phyloP scores from a whole-genome alignment of 2,888 invertebrate species.

The Eurois occulta region DNA sequence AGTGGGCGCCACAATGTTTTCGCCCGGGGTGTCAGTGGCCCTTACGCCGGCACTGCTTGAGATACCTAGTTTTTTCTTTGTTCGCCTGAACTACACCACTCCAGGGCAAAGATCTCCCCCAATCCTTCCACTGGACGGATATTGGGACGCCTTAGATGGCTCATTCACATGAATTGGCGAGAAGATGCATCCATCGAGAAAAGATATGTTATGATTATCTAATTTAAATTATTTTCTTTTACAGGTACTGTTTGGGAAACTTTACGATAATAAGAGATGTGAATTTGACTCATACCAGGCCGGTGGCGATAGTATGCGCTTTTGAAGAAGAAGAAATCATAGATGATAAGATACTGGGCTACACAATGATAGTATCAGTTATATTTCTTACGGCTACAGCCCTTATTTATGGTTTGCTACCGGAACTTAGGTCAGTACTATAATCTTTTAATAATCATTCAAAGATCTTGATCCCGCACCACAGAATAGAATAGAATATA shows the following conservation, averaged over 20 bases:
- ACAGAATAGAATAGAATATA: not conserved
- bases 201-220: not conserved
- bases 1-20: no score
- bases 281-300: constrained; percentile 54
- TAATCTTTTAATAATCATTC: not conserved
- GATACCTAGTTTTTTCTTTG: not conserved
- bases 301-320: constrained; percentile 69
- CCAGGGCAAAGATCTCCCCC: not conserved
- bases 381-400: constrained; percentile 79
- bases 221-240: constrained; percentile 44
- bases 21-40: no score
- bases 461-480: not conserved
- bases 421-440: constrained; percentile 78
- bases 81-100: not conserved
- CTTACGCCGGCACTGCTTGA: no score
- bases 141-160: not conserved
- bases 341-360: constrained; percentile 74
- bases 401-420: constrained; percentile 76
- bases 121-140: not conserved
- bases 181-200: not conserved
- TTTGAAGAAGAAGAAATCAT: constrained; percentile 67
- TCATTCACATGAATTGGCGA: not conserved
- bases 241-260: constrained; percentile 79
- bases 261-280: constrained; percentile 64
- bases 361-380: constrained; percentile 80